Conservation (phyloP, 2,797 vertebrate species). For the Sciurus carolinensis region DNA sequence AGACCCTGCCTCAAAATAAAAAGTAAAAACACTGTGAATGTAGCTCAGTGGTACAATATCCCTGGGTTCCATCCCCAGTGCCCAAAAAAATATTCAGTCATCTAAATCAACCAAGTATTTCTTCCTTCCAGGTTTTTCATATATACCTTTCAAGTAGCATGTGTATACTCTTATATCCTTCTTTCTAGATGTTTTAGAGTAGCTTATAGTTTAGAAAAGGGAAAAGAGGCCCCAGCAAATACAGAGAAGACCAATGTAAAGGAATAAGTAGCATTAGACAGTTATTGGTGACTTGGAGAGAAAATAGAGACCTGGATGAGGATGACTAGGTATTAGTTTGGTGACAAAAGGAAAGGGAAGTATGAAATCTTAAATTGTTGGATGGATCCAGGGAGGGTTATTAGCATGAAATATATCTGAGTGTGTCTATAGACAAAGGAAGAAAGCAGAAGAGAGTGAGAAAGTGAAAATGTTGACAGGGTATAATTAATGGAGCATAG, state of each 20-base stretch:
- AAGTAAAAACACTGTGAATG: too few relatives aligned
- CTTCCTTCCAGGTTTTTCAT: not conserved
- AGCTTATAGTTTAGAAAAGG: not conserved
- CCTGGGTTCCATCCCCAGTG: too few relatives aligned
- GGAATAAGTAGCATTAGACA: conserved; percentile 39
- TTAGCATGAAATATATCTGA: conserved; percentile 58
- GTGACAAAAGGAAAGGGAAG: conserved; percentile 30
- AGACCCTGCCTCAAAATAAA: too few relatives aligned
- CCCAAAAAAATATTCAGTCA: not conserved
- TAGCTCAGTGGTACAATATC: too few relatives aligned
- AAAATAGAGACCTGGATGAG: conserved; percentile 1
- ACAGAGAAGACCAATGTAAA: conserved; percentile 21
- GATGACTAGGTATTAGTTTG: not conserved
- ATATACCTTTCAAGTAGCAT: not conserved
- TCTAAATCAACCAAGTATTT: conserved; percentile 26
- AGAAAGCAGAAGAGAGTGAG: conserved; percentile 60
- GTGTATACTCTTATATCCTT: not conserved
- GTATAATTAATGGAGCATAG: conserved; percentile 45
- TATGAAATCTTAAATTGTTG: conserved; percentile 46
- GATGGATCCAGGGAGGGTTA: conserved; percentile 2
- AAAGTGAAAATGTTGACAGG: conserved; percentile 58
- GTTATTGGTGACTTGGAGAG: conserved; percentile 2
- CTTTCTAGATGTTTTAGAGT: conserved; percentile 52
- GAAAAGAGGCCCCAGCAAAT: conserved; percentile 43
- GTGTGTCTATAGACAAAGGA: conserved; percentile 35